phyloP scores from a whole-genome alignment of 2,888 invertebrate species.

The Drosophila leonis region DNA sequence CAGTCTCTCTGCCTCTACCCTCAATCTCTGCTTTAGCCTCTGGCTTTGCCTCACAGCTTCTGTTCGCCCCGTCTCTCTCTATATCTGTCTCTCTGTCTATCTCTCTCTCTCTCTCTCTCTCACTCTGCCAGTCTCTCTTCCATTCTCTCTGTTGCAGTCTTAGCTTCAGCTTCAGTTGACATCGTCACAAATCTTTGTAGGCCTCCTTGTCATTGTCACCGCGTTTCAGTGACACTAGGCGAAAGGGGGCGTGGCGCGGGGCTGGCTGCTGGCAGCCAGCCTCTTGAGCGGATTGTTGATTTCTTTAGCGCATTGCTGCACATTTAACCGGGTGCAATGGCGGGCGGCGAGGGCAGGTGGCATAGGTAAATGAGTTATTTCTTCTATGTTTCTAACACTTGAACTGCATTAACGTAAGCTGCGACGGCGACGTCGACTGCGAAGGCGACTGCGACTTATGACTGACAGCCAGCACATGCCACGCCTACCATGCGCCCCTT shows the following conservation, averaged over 20 bases:
- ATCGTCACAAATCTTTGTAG: constrained; percentile 60
- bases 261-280: constrained; percentile 1
- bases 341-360: background rate
- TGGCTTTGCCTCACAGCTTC: constrained; percentile 5
- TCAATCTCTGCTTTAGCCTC: background rate
- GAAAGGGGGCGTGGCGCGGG: constrained; percentile 12
- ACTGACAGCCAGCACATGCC: constrained; percentile 38
- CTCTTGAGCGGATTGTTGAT: constrained; percentile 61
- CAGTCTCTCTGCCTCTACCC: background rate
- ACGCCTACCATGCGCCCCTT: background rate
- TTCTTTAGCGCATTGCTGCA: constrained; percentile 60
- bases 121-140: no score
- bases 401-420: constrained; percentile 79
- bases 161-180: constrained; percentile 12
- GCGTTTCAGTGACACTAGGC: constrained; percentile 51
- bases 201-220: constrained; percentile 76
- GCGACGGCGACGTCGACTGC: constrained; percentile 30
- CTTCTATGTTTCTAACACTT: constrained; percentile 74
- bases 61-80: background rate
- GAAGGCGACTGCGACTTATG: constrained; percentile 25
- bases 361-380: constrained; percentile 60
- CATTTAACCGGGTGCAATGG: constrained; percentile 42
- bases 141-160: background rate
- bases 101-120: background rate
- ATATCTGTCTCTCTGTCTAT: background rate